Percentiles rank a stretch among this genome's conserved stretches.
Evolutionary conservation across 2,888 invertebrate genomes (phyloP).

Genomic region (Antitype chi): DNA sequence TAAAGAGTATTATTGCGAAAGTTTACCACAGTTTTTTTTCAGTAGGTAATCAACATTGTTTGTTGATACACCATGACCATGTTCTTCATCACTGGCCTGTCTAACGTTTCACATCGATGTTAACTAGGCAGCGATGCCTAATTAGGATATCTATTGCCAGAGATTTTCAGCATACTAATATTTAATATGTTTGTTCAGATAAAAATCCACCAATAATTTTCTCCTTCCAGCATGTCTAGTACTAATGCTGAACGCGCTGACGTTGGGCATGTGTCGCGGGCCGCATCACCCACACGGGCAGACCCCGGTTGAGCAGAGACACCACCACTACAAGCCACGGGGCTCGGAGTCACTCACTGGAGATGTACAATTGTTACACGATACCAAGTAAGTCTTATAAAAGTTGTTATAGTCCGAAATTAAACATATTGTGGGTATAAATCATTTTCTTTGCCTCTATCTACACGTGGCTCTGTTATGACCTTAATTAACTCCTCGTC

Average conservation of each 20-base stretch:
- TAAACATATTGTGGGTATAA: too few species aligned
- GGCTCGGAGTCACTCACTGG: constrained; percentile 91
- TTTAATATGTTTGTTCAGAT: too few species aligned
- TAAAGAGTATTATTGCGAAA: background rate
- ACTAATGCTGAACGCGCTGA: constrained; percentile 74
- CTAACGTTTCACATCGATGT: background rate
- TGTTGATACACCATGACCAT: background rate
- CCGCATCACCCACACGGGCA: constrained; percentile 87
- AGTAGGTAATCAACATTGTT: background rate
- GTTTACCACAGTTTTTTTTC: background rate
- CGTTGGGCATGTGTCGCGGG: constrained; percentile 78
- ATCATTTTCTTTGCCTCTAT: too few species aligned
- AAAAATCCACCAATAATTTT: background rate
- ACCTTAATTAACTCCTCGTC: too few species aligned
- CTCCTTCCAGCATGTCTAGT: constrained; percentile 78
- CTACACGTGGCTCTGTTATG: too few species aligned
- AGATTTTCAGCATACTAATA: background rate
- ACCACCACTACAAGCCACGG: constrained; percentile 91
- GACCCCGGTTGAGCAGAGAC: constrained; percentile 79
- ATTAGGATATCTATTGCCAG: background rate
- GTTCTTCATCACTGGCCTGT: background rate
- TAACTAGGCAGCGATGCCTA: background rate
- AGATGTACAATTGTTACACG: constrained; percentile 93
- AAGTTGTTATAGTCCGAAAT: too few species aligned
- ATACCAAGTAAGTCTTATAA: constrained; percentile 91